Percentiles rank a stretch among this genome's conserved stretches.
Conservation (phyloP, 2,888 invertebrate genomes). For the Spisula solida region DNA sequence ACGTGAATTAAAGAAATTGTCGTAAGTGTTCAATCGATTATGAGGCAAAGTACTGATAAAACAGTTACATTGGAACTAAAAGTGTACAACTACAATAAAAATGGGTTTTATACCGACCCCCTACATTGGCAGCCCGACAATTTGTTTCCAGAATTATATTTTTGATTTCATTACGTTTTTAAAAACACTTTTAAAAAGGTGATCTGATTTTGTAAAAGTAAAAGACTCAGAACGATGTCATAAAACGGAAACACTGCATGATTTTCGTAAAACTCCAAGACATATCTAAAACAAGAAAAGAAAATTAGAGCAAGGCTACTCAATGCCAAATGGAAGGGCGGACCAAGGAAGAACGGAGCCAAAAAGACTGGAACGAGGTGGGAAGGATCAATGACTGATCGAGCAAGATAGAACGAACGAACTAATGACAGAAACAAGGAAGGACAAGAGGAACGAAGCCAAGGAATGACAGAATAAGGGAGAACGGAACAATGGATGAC, state of each 20-base stretch:
- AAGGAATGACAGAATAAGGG: not conserved
- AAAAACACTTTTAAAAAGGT: too few species aligned
- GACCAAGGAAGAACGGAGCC: not conserved
- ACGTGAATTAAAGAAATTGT: not conserved
- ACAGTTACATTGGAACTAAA: too few species aligned
- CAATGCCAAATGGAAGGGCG: not conserved
- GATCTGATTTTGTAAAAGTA: too few species aligned
- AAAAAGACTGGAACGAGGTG: not conserved
- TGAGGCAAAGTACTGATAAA: not conserved
- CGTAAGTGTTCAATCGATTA: conserved; percentile 10
- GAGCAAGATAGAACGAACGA: not conserved
- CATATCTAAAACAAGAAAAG: not conserved
- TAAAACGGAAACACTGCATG: too few species aligned
- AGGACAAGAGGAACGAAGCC: not conserved
- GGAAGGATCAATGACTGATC: not conserved
- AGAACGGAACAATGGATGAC: not conserved
- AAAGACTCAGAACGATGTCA: too few species aligned
- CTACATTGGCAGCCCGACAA: too few species aligned
- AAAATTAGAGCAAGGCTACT: not conserved
- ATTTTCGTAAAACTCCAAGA: too few species aligned
- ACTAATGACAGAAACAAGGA: not conserved
- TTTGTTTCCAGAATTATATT: too few species aligned
- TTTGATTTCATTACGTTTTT: too few species aligned
- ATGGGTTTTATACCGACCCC: too few species aligned
- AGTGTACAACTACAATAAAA: too few species aligned